phyloP scores from a whole-genome alignment of 2,797 vertebrate genomes.

The Tragopan temminckii region DNA sequence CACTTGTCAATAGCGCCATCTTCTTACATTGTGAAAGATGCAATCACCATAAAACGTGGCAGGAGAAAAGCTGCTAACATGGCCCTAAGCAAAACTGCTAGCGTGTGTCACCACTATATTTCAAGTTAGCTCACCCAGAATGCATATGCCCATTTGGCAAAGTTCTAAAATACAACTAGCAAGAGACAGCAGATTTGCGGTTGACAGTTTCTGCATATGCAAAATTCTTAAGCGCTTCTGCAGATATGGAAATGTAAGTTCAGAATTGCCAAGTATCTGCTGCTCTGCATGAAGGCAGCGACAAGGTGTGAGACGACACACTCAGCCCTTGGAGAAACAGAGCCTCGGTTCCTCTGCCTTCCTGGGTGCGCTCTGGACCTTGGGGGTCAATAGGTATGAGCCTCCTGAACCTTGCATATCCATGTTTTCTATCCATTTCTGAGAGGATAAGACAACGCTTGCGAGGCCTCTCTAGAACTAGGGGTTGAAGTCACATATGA shows the following conservation, averaged over 20 bases:
- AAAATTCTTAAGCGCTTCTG: not conserved
- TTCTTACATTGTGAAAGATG: not conserved
- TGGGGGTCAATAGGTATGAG: not conserved
- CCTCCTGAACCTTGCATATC: fast-evolving
- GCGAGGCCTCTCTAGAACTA: not conserved
- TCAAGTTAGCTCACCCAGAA: constrained; percentile 8
- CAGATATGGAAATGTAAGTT: not conserved
- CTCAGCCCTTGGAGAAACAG: not conserved
- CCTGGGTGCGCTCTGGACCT: not conserved
- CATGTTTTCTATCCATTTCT: fast-evolving
- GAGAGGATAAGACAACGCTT: not conserved
- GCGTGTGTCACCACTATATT: not conserved
- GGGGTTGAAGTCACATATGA: not conserved
- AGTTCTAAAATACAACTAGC: not conserved
- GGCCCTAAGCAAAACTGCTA: not conserved
- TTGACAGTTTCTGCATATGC: not conserved
- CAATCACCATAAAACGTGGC: not conserved
- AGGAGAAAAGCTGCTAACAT: not conserved
- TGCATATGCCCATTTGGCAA: not conserved
- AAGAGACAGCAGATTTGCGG: not conserved
- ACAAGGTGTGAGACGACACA: not conserved
- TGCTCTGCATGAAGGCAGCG: not conserved
- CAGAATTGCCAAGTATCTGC: not conserved
- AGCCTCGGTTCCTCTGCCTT: not conserved
- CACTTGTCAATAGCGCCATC: not conserved